A percentile compares a stretch with the other conserved stretches of the same genome.
Evolutionary conservation across 2,888 invertebrate genomes (phyloP).

Genomic region (Phoenoteleia sp.): DNA sequence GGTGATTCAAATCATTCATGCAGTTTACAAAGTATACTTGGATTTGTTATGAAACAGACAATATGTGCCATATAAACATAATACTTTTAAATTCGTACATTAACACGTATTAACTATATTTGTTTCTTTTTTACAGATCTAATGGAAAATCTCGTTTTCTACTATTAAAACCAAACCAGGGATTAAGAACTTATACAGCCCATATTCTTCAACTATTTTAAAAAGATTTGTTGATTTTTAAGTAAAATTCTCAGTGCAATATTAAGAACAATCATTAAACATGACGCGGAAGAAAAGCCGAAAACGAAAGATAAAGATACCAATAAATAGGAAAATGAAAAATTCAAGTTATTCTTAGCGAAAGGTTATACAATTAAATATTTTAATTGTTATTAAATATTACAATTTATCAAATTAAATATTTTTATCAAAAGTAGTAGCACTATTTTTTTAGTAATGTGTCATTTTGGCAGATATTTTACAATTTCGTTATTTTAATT

Average conservation of each 20-base stretch:
- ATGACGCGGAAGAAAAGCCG: background rate
- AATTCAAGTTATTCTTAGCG: slow-evolving; percentile 56
- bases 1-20: slow-evolving; percentile 38
- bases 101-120: background rate
- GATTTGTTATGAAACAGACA: too few species aligned
- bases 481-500: too few species aligned
- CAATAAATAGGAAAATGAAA: too few species aligned
- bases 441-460: too few species aligned
- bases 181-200: slow-evolving; percentile 40
- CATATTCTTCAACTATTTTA: slow-evolving; percentile 39
- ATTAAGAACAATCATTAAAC: background rate
- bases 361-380: too few species aligned
- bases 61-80: background rate
- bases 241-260: slow-evolving; percentile 36
- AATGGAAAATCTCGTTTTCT: slow-evolving; percentile 37
- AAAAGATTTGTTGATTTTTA: slow-evolving; percentile 52
- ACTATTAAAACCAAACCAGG: slow-evolving; percentile 27
- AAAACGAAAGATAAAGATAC: slow-evolving; percentile 3
- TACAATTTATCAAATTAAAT: too few species aligned
- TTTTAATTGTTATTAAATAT: too few species aligned
- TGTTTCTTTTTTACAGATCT: slow-evolving; percentile 38
- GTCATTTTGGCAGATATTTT: too few species aligned
- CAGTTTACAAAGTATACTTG: background rate
- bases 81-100: background rate
- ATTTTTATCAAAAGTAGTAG: too few species aligned